Evolutionary conservation across 2,113 vertebrate species (phyloP), one percentile per base, ranked within the genome.

Genomic region (Oryzias melastigma): DNA sequence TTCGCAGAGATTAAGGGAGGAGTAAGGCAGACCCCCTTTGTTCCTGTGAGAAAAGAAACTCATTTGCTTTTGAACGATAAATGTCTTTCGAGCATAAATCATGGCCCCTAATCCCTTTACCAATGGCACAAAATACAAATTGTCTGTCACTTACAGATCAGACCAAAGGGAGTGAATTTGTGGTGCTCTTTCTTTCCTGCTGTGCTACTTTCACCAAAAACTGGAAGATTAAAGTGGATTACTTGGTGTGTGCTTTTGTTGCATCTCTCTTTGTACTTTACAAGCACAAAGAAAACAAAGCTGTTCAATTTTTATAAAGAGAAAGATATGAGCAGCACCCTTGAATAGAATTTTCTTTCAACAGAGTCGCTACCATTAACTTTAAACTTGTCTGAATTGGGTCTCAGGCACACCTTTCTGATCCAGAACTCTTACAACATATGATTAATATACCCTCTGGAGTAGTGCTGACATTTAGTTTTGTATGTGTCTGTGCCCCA

Each of bases 11-110:
- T 90, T 89, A 89, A 88, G 89, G 88, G 88, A 88, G 82, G 86
- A 88, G 83, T 87, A 85, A 79, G 76, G 65, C 81, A 74, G 80
- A 63, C 78, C 84, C 78, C 80, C 71, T 85, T 91, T 90, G 89
- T 91, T 89, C 89, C 74, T 58, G 72, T 79, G 87, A 88, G 90
- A 92, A 87, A 89, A 88, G 88, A 89, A 92, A 87, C 87, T 87
- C 81, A 89, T 93, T 91, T 92, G 84, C 83, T 90, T 35, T 88
- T 82, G 87, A 91, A 89, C 85, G 88, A 91, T 90, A 84, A 90
- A 89, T 90, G 85, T 91, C 89, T 91, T 88, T 68, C 65, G 65
- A 89, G 83, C 85, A 88, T 92, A 89, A 91, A 92, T 93, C 86
- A 89, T 72, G 84, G 86, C 86, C 84, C 74, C 80, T 89, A 91